Evolutionary conservation across 2,888 invertebrate species (phyloP), one percentile per base, ranked within the genome.

Genomic region (Drosophila fungiperda): DNA sequence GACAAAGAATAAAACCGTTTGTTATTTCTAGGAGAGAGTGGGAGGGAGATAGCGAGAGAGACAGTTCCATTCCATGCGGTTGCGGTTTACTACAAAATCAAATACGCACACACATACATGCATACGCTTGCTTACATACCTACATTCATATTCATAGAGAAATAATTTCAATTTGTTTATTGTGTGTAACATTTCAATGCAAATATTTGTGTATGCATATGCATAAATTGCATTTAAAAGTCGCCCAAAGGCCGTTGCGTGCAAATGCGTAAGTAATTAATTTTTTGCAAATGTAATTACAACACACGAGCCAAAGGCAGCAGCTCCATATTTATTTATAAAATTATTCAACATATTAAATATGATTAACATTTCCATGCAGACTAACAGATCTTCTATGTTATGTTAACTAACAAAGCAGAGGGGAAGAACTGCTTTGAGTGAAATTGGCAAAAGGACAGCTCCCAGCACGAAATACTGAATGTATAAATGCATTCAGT

Each of bases 281-380:
- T 81, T 88, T 83, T 67, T 79, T 72, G 79, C 50, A 86, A 88
- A 86, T 86, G 76, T 88, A 81, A 79, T 85, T 83, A 83, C 76
- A 68, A 23, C 23, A 38, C 52, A 60, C 48, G 54, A 48, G 36
- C 32, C 42, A 23, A 45, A 63, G 45, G 15, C 53, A 26, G 61
- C 17, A 38, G 42, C 23, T 17, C 5, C 5, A 26, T 23, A 45
- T 45, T 45, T 45, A 45, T 23, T 45, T 45, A 23, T 15, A 15
- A n/a, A 32, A 32, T 11, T n/a, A 50, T 52, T 50, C 20, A 32
- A 29, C 29, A 40, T 40, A 26, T 17, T 20, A 54, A 53, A 48
- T 50, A 50, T 48, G 50, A 35, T 45, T 55, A 48, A 52, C 45
- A 38, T 32, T 50, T 42, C 15, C 23, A 49, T 20, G 36, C n/a